These are phyloP conservation scores for Clistopyga incitator DNA, from an alignment of 2,888 invertebrate species.

Conservation along the genomic window DNA sequence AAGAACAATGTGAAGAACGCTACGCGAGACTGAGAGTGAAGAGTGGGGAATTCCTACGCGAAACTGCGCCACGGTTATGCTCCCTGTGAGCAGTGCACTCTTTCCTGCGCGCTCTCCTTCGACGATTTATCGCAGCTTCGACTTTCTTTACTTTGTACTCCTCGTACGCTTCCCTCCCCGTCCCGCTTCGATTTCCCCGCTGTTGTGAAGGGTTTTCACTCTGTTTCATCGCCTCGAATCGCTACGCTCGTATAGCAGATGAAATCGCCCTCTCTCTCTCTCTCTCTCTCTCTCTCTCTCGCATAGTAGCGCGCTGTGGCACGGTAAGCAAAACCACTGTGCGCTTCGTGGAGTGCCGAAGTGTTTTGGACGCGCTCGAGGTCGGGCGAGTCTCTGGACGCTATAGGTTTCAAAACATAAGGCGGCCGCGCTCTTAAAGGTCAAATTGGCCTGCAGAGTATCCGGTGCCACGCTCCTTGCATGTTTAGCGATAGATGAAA, in stretches of 20 bases:
- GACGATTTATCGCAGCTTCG: constrained; percentile 53
- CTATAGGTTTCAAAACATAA: constrained; percentile 36
- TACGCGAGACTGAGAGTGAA: background rate
- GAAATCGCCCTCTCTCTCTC: constrained; percentile 3
- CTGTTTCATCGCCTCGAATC: constrained; percentile 7
- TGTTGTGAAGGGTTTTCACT: constrained; percentile 12
- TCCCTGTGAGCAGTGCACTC: background rate
- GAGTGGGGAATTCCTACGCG: constrained; percentile 12
- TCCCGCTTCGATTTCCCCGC: background rate
- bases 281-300: too few relatives aligned
- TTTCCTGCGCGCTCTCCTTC: background rate
- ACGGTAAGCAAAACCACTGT: too few relatives aligned
- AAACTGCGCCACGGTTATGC: constrained; percentile 43
- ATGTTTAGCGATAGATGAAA: background rate
- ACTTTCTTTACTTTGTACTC: constrained; percentile 53
- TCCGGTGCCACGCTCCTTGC: background rate
- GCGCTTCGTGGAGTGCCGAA: background rate
- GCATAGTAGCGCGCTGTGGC: background rate
- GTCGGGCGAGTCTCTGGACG: constrained; percentile 15
- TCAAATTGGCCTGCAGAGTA: constrained; percentile 42
- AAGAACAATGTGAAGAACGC: constrained; percentile 16
- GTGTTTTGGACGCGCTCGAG: constrained; percentile 25
- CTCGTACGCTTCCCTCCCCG: background rate
- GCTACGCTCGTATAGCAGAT: background rate
- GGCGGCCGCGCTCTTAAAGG: constrained; percentile 22